phyloP scores from a whole-genome alignment of 2,797 vertebrate species.

The Euphonia xanthogaster region DNA sequence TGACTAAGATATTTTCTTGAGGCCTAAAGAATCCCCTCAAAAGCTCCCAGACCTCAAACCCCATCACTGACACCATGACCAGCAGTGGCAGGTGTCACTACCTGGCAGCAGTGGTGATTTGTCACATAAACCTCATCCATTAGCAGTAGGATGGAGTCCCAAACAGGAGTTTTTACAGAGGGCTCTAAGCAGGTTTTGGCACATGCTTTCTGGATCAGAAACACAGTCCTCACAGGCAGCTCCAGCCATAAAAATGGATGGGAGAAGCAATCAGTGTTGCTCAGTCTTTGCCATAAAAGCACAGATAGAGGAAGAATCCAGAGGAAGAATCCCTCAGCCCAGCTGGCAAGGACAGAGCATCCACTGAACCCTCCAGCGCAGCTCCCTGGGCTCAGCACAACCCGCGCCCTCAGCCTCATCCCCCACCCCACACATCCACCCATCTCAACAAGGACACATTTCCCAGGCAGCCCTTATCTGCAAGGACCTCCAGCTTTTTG shows the following conservation, averaged over 20 bases:
- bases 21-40: background rate
- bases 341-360: background rate
- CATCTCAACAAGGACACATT: rapidly evolving
- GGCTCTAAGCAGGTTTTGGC: background rate
- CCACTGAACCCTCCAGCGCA: rapidly evolving
- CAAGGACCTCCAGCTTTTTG: background rate
- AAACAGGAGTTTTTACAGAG: background rate
- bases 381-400: background rate
- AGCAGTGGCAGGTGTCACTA: background rate
- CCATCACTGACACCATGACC: rapidly evolving
- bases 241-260: background rate
- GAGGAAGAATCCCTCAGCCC: background rate
- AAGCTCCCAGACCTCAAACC: background rate
- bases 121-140: background rate
- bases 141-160: background rate
- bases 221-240: background rate
- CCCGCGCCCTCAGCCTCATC: background rate
- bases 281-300: background rate
- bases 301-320: background rate
- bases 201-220: background rate
- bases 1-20: background rate
- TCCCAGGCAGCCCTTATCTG: background rate
- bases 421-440: background rate
- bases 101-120: background rate
- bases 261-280: background rate